These are phyloP conservation scores for Pseudotriccus pelzelni DNA, from an alignment of 2,797 vertebrate species.

Conservation along the genomic window DNA sequence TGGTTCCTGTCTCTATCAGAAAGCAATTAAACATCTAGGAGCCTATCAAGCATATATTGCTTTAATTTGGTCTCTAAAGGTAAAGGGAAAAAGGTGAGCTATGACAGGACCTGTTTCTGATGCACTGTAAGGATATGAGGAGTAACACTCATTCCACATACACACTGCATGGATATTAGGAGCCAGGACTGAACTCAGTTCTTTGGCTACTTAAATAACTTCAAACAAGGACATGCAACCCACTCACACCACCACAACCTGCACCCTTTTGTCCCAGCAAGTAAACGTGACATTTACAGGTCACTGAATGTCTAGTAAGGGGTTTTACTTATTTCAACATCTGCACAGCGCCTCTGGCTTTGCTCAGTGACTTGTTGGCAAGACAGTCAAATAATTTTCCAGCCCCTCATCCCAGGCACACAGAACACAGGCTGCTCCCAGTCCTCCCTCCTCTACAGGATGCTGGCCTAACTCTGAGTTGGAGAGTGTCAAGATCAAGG, in stretches of 20 bases:
- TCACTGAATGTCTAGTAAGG: background rate
- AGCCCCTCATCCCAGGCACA: background rate
- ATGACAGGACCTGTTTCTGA: background rate
- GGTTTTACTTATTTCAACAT: background rate
- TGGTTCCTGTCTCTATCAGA: background rate
- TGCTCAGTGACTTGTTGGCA: no score
- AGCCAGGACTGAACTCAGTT: no score
- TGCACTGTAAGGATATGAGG: background rate
- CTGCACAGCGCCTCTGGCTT: background rate
- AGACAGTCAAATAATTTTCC: no score
- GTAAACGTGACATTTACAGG: no score
- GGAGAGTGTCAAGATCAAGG: background rate
- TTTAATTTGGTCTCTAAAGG: no score
- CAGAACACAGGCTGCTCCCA: background rate
- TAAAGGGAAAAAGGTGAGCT: no score
- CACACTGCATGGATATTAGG: fast-evolving
- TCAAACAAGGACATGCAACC: background rate
- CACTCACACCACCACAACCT: fast-evolving
- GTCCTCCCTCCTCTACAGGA: no score
- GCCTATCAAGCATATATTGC: fast-evolving
- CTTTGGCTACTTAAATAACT: background rate
- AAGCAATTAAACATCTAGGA: background rate
- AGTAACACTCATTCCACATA: fast-evolving
- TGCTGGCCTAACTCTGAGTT: background rate
- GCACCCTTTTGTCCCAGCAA: fast-evolving